These are phyloP conservation scores for Nothoprocta pentlandii DNA, from an alignment of 2,113 vertebrate species.

Conservation along the genomic window DNA sequence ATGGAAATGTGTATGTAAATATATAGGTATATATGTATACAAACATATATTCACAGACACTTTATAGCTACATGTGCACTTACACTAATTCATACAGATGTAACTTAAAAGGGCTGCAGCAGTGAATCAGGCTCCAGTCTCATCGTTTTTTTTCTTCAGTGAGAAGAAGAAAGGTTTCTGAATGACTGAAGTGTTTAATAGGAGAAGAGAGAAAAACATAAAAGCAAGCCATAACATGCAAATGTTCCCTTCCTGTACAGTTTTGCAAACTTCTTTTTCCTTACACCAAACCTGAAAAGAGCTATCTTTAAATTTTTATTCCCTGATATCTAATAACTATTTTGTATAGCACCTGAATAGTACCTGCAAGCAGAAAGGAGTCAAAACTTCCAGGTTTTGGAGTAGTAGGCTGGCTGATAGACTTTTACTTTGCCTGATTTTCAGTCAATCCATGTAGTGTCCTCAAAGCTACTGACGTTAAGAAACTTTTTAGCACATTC, in stretches of 20 bases:
- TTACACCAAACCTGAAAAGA: neutral
- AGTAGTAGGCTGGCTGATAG: neutral
- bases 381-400: neutral
- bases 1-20: neutral
- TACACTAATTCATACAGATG: neutral
- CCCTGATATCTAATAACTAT: neutral
- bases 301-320: neutral
- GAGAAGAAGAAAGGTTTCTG: neutral
- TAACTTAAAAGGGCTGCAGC: neutral
- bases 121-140: neutral
- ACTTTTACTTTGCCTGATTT: neutral
- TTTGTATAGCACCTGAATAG: neutral
- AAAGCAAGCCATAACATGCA: neutral
- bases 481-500: neutral
- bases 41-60: neutral
- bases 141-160: fast-evolving
- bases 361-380: neutral
- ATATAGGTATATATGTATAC: neutral
- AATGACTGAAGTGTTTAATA: neutral
- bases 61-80: neutral
- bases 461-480: neutral
- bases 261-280: neutral
- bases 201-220: neutral
- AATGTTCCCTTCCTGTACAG: neutral
- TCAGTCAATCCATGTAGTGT: neutral